Evolutionary conservation across 2,113 vertebrate genomes (phyloP).

Genomic region (Sinocyclocheilus grahami): DNA sequence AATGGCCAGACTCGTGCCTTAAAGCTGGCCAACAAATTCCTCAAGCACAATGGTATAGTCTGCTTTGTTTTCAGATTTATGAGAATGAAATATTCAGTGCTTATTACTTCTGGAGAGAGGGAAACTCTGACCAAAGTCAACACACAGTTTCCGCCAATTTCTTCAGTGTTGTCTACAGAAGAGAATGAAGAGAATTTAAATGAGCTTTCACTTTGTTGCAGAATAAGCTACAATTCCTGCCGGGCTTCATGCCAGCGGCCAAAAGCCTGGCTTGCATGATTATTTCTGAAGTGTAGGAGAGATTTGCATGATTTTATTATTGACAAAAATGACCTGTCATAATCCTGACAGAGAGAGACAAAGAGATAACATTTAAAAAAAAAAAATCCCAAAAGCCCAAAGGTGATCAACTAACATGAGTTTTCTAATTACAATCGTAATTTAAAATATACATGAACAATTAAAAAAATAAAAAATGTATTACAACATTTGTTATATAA

Average conservation of each 20-base stretch:
- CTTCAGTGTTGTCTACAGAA: neutral
- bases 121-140: slow-evolving; percentile 26
- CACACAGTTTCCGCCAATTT: neutral
- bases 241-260: neutral
- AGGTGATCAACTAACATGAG: neutral
- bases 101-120: neutral
- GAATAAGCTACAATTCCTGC: slow-evolving; percentile 4
- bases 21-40: neutral
- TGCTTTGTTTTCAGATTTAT: neutral
- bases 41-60: neutral
- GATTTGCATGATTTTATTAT: slow-evolving; percentile 3
- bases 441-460: too few species aligned
- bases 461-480: too few species aligned
- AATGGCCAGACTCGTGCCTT: neutral
- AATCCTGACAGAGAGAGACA: neutral
- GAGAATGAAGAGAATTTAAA: slow-evolving; percentile 20
- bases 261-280: neutral
- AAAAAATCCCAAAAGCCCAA: neutral
- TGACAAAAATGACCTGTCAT: neutral
- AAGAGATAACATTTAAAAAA: neutral
- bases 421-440: too few species aligned
- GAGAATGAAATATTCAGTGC: neutral
- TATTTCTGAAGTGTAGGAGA: neutral
- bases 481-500: too few species aligned
- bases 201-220: slow-evolving; percentile 18